Percentiles rank a stretch among this genome's conserved stretches.
Evolutionary conservation across 2,113 vertebrate species (phyloP).

Genomic region (Euleptes europaea): DNA sequence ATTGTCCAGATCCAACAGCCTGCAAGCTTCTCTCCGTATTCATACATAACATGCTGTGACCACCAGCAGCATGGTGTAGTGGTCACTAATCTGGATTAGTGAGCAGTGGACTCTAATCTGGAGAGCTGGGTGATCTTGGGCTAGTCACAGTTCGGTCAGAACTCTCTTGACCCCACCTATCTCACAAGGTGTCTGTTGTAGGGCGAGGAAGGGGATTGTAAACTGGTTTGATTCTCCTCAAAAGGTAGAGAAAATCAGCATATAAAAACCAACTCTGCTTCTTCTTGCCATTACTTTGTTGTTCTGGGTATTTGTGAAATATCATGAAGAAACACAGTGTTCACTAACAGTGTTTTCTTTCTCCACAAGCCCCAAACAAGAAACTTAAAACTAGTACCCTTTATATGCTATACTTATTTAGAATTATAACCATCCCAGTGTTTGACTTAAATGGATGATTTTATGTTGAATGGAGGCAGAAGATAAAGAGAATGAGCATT

Average conservation of each 20-base stretch:
- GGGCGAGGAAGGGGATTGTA: no score
- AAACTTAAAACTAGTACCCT: neutral
- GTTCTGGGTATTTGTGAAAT: neutral
- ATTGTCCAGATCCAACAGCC: neutral
- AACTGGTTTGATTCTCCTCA: no score
- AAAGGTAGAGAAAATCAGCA: no score
- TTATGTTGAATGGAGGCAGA: neutral
- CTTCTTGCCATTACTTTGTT: neutral
- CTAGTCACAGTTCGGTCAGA: no score
- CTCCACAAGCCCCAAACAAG: neutral
- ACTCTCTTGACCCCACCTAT: no score
- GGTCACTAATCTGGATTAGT: no score
- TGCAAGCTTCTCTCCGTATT: neutral
- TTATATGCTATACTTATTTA: neutral
- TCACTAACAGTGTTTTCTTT: neutral
- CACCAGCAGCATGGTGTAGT: no score
- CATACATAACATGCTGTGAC: neutral
- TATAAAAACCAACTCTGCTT: neutral
- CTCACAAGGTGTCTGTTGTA: no score
- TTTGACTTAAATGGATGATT: neutral
- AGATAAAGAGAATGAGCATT: neutral
- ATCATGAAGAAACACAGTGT: neutral
- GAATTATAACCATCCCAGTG: neutral
- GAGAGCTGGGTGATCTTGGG: no score
- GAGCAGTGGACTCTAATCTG: no score